These are phyloP conservation scores for Clivina fossor DNA, from an alignment of 2,888 invertebrate species.

Conservation along the genomic window DNA sequence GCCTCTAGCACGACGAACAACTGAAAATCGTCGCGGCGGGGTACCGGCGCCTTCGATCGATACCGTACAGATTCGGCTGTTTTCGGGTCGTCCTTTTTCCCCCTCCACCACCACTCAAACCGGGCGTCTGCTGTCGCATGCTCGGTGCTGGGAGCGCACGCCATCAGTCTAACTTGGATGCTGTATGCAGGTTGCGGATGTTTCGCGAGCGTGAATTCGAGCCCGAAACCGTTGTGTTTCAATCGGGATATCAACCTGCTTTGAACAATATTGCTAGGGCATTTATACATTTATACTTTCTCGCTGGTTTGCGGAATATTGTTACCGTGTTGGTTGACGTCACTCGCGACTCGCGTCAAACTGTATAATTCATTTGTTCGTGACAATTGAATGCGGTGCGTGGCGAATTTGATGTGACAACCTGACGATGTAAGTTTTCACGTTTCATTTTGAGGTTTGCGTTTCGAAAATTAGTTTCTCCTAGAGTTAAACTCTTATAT, in stretches of 20 bases:
- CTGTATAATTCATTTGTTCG: slow-evolving; percentile 27
- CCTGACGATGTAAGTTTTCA: too few species aligned
- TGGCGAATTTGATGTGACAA: slow-evolving; percentile 8
- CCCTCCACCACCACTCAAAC: slow-evolving; percentile 5
- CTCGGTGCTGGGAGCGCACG: too few species aligned
- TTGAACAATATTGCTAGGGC: background rate
- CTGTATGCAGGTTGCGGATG: too few species aligned
- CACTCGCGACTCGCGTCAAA: too few species aligned
- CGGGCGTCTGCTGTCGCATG: slow-evolving; percentile 6
- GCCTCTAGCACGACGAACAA: slow-evolving; percentile 32
- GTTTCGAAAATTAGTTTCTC: too few species aligned
- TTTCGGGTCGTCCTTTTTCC: slow-evolving; percentile 24
- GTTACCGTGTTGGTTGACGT: too few species aligned
- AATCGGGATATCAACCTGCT: background rate
- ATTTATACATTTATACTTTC: too few species aligned
- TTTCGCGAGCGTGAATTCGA: background rate
- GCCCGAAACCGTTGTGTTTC: background rate
- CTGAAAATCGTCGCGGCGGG: slow-evolving; percentile 19
- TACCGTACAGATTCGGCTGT: slow-evolving; percentile 29
- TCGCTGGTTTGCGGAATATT: too few species aligned
- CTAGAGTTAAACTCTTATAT: too few species aligned
- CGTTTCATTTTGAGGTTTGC: too few species aligned
- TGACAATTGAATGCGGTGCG: slow-evolving; percentile 13
- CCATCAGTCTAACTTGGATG: too few species aligned
- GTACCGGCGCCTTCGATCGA: slow-evolving; percentile 27